These are phyloP conservation scores for Mesoclemmys tuberculata DNA, from an alignment of 2,113 vertebrate species.

Conservation along the genomic window DNA sequence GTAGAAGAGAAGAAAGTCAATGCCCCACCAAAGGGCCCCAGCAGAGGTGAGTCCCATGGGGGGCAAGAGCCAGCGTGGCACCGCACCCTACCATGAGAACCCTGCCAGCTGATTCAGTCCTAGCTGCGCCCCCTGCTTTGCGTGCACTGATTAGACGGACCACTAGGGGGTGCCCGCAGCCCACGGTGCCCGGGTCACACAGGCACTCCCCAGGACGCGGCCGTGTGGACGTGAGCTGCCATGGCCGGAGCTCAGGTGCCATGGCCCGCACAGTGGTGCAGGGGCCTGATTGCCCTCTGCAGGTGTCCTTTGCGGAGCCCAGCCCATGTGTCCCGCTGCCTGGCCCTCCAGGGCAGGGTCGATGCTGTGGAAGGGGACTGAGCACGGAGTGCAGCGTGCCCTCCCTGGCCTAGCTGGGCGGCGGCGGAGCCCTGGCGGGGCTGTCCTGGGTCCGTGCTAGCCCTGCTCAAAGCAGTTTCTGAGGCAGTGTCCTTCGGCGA, in stretches of 20 bases:
- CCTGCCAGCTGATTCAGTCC: too few species aligned
- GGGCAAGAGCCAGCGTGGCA: not conserved
- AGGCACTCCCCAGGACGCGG: too few species aligned
- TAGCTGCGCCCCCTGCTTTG: too few species aligned
- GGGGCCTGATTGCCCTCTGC: not conserved
- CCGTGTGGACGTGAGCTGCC: not conserved
- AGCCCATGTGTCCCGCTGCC: not conserved
- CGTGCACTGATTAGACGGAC: too few species aligned
- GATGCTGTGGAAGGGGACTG: not conserved
- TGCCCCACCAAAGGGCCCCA: constrained; percentile 80
- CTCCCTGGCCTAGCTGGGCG: not conserved
- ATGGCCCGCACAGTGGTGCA: not conserved
- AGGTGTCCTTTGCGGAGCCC: not conserved
- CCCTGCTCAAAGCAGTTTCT: not conserved
- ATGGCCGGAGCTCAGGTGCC: not conserved
- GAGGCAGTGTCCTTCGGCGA: not conserved
- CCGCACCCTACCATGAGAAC: fast-evolving
- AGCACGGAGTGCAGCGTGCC: not conserved
- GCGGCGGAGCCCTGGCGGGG: not conserved
- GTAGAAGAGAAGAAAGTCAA: constrained; percentile 85
- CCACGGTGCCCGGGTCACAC: too few species aligned
- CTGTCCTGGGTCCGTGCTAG: not conserved
- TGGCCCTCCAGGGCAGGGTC: not conserved
- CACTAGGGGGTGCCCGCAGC: too few species aligned
- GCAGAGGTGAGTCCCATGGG: constrained; percentile 84